A percentile compares a stretch with the other conserved stretches of the same genome.
Evolutionary conservation across 2,797 vertebrate genomes (phyloP).

Genomic region (Vespertilio murinus): DNA sequence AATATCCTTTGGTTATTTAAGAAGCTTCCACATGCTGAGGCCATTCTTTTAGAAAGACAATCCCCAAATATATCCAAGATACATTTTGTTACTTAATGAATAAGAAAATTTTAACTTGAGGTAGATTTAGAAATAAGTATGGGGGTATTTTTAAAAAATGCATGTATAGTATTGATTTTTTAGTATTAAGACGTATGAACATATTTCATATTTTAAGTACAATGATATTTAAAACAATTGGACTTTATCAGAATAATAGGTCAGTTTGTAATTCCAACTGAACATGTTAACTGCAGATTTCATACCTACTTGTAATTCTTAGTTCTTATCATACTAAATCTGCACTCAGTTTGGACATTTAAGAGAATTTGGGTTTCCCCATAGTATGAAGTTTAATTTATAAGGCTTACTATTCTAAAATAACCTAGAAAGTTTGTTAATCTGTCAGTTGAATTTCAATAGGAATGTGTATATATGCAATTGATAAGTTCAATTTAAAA

Average conservation of each 20-base stretch:
- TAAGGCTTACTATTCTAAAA: neutral
- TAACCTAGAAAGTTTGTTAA: neutral
- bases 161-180: neutral
- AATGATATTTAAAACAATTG: neutral
- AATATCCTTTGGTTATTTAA: neutral
- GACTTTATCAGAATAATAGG: neutral
- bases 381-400: neutral
- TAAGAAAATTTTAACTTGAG: neutral
- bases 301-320: neutral
- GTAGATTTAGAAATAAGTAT: neutral
- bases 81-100: neutral
- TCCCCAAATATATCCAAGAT: neutral
- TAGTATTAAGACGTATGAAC: neutral
- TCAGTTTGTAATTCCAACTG: neutral
- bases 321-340: neutral
- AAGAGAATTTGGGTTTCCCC: neutral
- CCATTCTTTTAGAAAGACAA: neutral
- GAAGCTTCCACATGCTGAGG: neutral
- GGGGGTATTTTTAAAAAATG: neutral
- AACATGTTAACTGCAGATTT: neutral
- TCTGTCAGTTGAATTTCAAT: neutral
- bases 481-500: neutral
- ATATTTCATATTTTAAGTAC: neutral
- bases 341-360: neutral
- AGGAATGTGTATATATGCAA: neutral